Evolutionary conservation across 2,888 invertebrate genomes (phyloP).

Genomic region (Hemaris fuciformis): DNA sequence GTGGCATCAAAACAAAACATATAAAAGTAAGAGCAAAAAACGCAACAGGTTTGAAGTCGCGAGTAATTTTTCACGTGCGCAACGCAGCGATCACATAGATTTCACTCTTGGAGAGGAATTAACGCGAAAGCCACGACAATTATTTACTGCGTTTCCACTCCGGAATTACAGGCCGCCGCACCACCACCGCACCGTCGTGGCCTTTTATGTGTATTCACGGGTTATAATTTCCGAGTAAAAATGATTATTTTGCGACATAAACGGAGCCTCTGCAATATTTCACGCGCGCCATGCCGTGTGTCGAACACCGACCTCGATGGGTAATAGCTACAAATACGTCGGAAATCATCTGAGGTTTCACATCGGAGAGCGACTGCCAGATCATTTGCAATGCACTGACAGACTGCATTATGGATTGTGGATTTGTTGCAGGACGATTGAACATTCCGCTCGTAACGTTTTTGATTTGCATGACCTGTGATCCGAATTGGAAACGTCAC

Average conservation of each 20-base stretch:
- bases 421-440: slow-evolving; percentile 42
- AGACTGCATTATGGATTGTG: slow-evolving; percentile 50
- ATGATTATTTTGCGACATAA: slow-evolving; percentile 72
- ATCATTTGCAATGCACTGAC: slow-evolving; percentile 65
- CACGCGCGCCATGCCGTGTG: slow-evolving; percentile 55
- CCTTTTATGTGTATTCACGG: slow-evolving; percentile 72
- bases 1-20: background rate
- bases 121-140: slow-evolving; percentile 65
- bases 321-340: slow-evolving; percentile 68
- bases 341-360: slow-evolving; percentile 58
- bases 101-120: slow-evolving; percentile 61
- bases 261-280: slow-evolving; percentile 68
- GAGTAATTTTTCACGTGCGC: slow-evolving; percentile 42
- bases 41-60: slow-evolving; percentile 44
- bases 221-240: slow-evolving; percentile 64
- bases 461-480: slow-evolving; percentile 27
- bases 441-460: slow-evolving; percentile 23
- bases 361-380: slow-evolving; percentile 31
- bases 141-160: slow-evolving; percentile 67
- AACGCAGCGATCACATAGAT: slow-evolving; percentile 55
- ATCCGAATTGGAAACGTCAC: slow-evolving; percentile 15
- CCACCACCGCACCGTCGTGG: slow-evolving; percentile 40
- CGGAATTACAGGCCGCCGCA: slow-evolving; percentile 54
- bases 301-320: slow-evolving; percentile 63
- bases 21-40: slow-evolving; percentile 20